Percentiles rank a stretch among this genome's conserved stretches.
Evolutionary conservation across 92 coral and sea anemone species (phyloP).

Genomic region (Zoanthus sansibaricus): DNA sequence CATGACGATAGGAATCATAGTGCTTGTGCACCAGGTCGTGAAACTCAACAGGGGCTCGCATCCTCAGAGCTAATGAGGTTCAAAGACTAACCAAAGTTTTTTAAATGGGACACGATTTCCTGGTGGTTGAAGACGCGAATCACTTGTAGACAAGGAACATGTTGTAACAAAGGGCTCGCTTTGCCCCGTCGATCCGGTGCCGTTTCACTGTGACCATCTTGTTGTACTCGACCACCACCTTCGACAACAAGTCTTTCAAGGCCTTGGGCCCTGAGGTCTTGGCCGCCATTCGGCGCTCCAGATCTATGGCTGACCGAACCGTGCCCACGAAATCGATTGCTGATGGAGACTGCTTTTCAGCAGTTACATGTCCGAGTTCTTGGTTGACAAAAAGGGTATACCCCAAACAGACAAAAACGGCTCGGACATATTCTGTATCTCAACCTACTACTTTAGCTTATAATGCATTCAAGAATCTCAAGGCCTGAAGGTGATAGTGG

Average conservation of each 20-base stretch:
- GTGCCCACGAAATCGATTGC: not conserved
- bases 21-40: not conserved
- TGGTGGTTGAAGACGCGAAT: not conserved
- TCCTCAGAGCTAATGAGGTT: not conserved
- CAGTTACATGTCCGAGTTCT: not conserved
- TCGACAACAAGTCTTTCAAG: not conserved
- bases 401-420: too few relatives aligned
- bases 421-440: too few relatives aligned
- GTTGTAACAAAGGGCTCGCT: not conserved
- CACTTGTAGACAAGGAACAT: not conserved
- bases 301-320: not conserved
- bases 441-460: too few relatives aligned
- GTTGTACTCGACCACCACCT: not conserved
- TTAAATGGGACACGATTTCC: not conserved
- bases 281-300: not conserved
- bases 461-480: too few relatives aligned
- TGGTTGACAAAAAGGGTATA: not conserved
- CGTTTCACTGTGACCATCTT: not conserved
- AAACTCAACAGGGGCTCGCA: not conserved
- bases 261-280: not conserved
- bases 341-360: not conserved
- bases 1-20: not conserved
- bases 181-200: not conserved
- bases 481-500: too few relatives aligned
- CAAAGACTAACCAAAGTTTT: too few relatives aligned